Evolutionary conservation across 1,140 invertebrate genomes (phyloP), one percentile per base, ranked within the genome.

Genomic region (Adoxophyes honmai): DNA sequence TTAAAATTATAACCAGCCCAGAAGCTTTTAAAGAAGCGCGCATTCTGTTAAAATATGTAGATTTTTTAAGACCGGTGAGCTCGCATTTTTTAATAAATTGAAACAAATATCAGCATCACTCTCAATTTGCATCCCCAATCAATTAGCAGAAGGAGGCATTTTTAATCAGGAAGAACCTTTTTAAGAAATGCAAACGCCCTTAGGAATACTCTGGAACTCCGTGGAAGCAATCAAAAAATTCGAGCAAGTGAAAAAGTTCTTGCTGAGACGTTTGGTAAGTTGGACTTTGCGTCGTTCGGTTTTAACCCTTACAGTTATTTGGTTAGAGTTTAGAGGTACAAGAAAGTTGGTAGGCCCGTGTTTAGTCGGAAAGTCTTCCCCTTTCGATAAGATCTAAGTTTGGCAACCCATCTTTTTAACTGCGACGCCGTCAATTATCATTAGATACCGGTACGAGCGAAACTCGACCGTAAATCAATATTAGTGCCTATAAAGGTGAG

Each of bases 401-500:
- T 69, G 68, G 71, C 68, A 65, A 77, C 60, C 64, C 68, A 68
- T 76, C 68, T 78, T 73, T 74, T 79, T 74, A 74, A 78, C 67
- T 70, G 66, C 66, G 55, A 9, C 42, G 54, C 51, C 75, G 68
- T 78, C 75, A 81, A 79, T 81, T 84, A 78, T 78, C 81, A 81
- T 81, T 81, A 78, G 64, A 77, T 73, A 79, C 64, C 58, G 68
- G 6, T 59, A 55, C 64, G 61, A 48, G 55, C 64, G 18, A 51
- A 69, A 73, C 64, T 34, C 52, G 69, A 72, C 60, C 78, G 58
- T 81, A 78, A 76, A 62, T 83, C 75, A 81, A 76, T 75, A 76
- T 81, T 81, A 83, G 70, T 78, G 76, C 60, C 76, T 73, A 83
- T 81, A 83, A 83, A 81, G 71, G 75, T 79, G 76, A 81, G 61